phyloP scores from a whole-genome alignment of 2,888 invertebrate species.

The Galerucella calmariensis region DNA sequence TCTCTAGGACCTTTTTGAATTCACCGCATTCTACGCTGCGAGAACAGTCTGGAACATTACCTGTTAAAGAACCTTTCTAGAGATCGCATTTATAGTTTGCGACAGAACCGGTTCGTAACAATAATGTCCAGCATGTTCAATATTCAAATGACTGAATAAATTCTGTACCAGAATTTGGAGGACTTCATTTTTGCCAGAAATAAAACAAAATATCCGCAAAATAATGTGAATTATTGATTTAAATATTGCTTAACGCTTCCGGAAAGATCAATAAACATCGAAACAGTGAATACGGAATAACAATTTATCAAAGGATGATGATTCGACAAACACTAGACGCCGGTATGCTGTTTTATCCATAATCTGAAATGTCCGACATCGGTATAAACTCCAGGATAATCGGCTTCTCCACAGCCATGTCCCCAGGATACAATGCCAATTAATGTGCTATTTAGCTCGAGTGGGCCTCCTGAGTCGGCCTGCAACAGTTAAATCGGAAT shows the following conservation, averaged over 20 bases:
- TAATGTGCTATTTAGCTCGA: conserved; percentile 39
- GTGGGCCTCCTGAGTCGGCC: conserved; percentile 46
- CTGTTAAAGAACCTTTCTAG: no score
- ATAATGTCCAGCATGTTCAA: no score
- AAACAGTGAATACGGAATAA: conserved; percentile 13
- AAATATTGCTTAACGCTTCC: not conserved
- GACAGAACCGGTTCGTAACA: no score
- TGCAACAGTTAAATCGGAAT: conserved; percentile 52
- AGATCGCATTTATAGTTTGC: no score
- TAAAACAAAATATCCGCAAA: not conserved
- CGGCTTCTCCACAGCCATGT: conserved; percentile 45
- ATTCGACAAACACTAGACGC: conserved; percentile 24
- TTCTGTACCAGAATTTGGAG: no score
- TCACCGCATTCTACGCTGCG: no score
- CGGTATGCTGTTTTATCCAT: conserved; percentile 38
- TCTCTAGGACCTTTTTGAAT: no score
- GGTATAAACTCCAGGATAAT: conserved; percentile 49
- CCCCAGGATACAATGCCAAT: conserved; percentile 45
- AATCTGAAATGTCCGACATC: conserved; percentile 39
- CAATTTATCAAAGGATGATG: conserved; percentile 29
- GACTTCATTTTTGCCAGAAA: no score
- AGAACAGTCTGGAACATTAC: no score
- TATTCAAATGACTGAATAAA: no score
- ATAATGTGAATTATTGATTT: not conserved
- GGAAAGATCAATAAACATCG: not conserved